Evolutionary conservation across 35 echinoderm and acorn worm species (phyloP).

Genomic region (Anneissia japonica): DNA sequence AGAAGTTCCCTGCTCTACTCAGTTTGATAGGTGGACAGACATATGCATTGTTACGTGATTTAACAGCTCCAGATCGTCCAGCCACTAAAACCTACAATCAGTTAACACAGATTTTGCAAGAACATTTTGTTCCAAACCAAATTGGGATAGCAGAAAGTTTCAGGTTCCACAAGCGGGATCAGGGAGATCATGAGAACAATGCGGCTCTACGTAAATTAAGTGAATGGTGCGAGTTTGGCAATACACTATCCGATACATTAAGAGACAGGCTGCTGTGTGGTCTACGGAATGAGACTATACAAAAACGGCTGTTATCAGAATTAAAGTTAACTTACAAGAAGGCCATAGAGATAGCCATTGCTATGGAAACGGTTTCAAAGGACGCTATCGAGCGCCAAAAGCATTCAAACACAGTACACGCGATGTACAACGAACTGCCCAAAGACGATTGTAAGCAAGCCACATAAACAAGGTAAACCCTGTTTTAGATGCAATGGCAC

Average conservation of each 20-base stretch:
- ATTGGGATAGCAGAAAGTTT: slow-evolving; percentile 26
- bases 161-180: slow-evolving; percentile 21
- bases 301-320: slow-evolving; percentile 9
- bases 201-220: slow-evolving; percentile 27
- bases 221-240: slow-evolving; percentile 45
- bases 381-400: not conserved
- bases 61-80: no score
- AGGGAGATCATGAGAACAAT: slow-evolving; percentile 1
- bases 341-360: not conserved
- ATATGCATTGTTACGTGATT: no score
- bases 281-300: not conserved
- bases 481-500: slow-evolving; percentile 16
- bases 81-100: no score
- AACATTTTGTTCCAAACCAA: slow-evolving; percentile 32
- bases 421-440: not conserved
- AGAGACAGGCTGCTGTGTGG: slow-evolving; percentile 14
- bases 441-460: not conserved
- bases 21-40: no score
- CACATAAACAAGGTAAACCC: not conserved
- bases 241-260: slow-evolving; percentile 19
- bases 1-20: no score
- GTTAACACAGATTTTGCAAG: no score
- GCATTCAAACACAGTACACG: not conserved
- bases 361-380: slow-evolving; percentile 18
- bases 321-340: not conserved